Percentiles rank a stretch among this genome's conserved stretches.
Conservation (phyloP, 2,797 vertebrate species). For the Syngnathus acus region DNA sequence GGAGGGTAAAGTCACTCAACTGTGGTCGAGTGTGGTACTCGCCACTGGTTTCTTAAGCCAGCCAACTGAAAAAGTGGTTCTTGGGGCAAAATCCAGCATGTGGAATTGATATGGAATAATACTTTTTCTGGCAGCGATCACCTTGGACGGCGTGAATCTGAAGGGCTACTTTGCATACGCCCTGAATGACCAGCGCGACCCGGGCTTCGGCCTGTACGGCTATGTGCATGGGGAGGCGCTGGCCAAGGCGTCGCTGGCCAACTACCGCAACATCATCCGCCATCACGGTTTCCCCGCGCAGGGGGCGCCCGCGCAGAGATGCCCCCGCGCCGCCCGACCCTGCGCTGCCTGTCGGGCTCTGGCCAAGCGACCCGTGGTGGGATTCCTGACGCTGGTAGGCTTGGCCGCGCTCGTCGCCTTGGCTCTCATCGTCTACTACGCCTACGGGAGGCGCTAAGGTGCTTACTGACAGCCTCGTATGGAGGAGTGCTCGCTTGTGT, state of each 20-base stretch:
- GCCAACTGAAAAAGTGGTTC: neutral
- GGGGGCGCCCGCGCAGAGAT: conserved; percentile 53
- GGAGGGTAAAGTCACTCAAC: neutral
- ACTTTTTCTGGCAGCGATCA: conserved; percentile 66
- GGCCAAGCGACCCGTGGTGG: conserved; percentile 73
- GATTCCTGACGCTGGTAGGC: conserved; percentile 78
- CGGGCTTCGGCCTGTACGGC: conserved; percentile 83
- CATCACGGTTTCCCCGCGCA: conserved; percentile 79
- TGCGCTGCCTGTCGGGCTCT: conserved; percentile 71
- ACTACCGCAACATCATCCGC: conserved; percentile 84
- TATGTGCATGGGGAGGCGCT: conserved; percentile 76
- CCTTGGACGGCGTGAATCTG: conserved; percentile 85
- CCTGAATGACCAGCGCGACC: conserved; percentile 82
- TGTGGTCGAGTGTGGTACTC: neutral
- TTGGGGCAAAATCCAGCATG: too few relatives aligned
- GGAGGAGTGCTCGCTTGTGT: neutral
- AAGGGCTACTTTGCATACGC: conserved; percentile 92
- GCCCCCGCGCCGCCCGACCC: conserved; percentile 52
- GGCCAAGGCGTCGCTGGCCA: conserved; percentile 79
- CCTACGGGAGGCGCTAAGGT: conserved; percentile 69
- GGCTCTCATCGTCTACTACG: conserved; percentile 82
- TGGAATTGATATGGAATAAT: neutral
- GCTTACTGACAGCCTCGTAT: conserved; percentile 21
- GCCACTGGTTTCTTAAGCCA: neutral
- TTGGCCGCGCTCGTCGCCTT: conserved; percentile 77